Base-by-base conservation (phyloP, 2,113 vertebrate genomes). In the Brachionichthys hirsutus region DNA sequence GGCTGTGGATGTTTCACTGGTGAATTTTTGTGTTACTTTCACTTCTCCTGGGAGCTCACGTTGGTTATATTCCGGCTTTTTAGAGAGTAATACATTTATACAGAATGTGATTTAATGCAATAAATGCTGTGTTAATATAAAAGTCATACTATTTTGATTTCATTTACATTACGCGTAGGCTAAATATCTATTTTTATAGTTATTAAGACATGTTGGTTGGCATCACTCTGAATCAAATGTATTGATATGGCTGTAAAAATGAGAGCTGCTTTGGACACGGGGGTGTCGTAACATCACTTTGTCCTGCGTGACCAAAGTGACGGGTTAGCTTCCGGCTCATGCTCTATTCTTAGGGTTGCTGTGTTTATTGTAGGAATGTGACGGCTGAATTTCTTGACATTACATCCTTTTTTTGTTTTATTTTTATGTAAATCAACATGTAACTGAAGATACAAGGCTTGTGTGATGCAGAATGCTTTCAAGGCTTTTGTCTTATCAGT, bases 71-170 rank as follows among this genome's bases (percentile, higher is more conserved):
- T 38, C 9, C 58, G 38, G 12, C 17, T 58, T 18, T n/a, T 10
- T 42, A 14, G n/a, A 65, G 42, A 12, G 43, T 2, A 48, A 42
- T 47, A 20, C 30, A 70, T 66, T 70, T 65, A 76, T 59, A 56
- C 8, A 18, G 17, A 62, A 44, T 52, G 14, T 0, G 4, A 40
- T 38, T 47, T 42, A 54, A 30, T 63, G 49, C 16, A 54, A 42
- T 48, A 53, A 69, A 57, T 36, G 49, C 30, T 41, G 11, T 35
- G 9, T 36, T 0, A 45, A 6, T 55, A 20, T 43, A 36, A 69
- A 47, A 36, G 4, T 3, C 0, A 20, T 13, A 45, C 34, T 54
- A 35, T 55, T 57, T 65, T 62, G 22, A 69, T 77, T 54, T 63
- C 58, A 45, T 67, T 15, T 53, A 59, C 4, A 18, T 16, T 9